phyloP scores from a whole-genome alignment of 2,797 vertebrate species.

The Labroides dimidiatus region DNA sequence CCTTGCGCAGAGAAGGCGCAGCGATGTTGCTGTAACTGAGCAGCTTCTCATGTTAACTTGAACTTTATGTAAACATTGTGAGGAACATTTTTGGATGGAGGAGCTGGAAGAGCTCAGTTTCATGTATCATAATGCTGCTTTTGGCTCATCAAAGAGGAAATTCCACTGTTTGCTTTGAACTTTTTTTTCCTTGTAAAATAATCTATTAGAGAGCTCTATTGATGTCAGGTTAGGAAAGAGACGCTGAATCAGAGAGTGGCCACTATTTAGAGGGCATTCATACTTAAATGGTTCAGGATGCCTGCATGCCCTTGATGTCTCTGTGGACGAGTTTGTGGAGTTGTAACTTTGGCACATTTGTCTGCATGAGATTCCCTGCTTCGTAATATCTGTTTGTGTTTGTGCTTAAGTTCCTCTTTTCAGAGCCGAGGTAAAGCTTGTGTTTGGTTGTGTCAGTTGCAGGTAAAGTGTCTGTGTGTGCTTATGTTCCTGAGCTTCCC shows the following conservation, averaged over 20 bases:
- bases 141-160: conserved; percentile 10
- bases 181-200: conserved; percentile 29
- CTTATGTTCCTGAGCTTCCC: conserved; percentile 85
- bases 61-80: neutral
- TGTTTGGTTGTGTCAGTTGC: conserved; percentile 65
- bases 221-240: neutral
- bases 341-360: neutral
- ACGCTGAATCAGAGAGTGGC: conserved; percentile 4
- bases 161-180: conserved; percentile 19
- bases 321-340: conserved; percentile 11
- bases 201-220: conserved; percentile 6
- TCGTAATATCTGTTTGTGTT: neutral
- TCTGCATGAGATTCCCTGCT: neutral
- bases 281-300: conserved; percentile 16
- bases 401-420: too few species aligned
- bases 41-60: neutral
- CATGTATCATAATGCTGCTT: conserved; percentile 7
- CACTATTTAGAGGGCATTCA: conserved; percentile 5
- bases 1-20: neutral
- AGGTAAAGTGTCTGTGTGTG: conserved; percentile 86
- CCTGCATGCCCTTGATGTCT: neutral
- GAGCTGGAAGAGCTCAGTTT: neutral
- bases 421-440: neutral
- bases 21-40: neutral
- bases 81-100: conserved; percentile 7